These are phyloP conservation scores for Lepus timidus DNA, from an alignment of 2,113 vertebrate genomes.

Conservation along the genomic window DNA sequence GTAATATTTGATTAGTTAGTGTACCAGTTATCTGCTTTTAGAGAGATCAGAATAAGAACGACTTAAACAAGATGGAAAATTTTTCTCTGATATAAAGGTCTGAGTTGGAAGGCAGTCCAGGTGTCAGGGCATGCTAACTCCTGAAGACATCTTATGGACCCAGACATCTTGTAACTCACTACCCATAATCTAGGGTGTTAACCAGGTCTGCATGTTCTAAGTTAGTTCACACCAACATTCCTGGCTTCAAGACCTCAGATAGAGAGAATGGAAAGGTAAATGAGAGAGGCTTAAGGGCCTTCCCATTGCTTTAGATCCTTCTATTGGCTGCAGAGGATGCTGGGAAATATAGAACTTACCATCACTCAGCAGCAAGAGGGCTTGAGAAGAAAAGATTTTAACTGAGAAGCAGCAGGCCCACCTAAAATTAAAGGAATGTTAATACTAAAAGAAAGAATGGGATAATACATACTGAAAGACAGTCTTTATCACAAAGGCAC, in stretches of 20 bases:
- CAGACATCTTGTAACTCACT: not conserved
- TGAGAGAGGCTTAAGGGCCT: not conserved
- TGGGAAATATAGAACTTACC: not conserved
- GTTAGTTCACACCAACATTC: not conserved
- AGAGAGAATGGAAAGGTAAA: not conserved
- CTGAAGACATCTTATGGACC: not conserved
- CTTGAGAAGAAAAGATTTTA: not conserved
- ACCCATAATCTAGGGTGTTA: not conserved
- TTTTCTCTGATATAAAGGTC: constrained; percentile 15
- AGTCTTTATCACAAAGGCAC: not conserved
- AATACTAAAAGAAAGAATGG: not conserved
- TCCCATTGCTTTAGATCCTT: not conserved
- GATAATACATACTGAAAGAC: not conserved
- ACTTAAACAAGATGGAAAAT: not conserved
- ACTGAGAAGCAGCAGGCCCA: not conserved
- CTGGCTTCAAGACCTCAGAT: not conserved
- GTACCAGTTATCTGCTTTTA: not conserved
- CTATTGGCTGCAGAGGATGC: not conserved
- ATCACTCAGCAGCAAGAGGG: not conserved
- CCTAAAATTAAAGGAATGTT: not conserved
- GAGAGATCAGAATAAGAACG: constrained; percentile 18
- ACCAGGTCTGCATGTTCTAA: not conserved
- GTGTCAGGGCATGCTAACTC: not conserved
- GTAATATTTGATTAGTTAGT: constrained; percentile 36
- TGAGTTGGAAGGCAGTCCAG: not conserved